Base-by-base conservation (phyloP, 2,888 invertebrate genomes). In the Cremastinae sp. region DNA sequence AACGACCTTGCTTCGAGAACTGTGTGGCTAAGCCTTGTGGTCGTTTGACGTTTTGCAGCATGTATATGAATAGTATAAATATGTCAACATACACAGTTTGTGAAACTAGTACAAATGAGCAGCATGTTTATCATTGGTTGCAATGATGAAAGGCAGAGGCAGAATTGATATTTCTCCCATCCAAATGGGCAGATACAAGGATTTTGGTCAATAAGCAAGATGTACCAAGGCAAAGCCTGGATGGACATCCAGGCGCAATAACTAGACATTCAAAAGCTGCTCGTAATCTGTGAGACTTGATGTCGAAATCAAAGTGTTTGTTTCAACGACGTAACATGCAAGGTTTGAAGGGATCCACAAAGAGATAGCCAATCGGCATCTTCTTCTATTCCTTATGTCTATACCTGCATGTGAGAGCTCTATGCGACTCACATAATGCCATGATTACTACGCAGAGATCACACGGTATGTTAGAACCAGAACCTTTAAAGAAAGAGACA, bases 401-500 rank as follows among this genome's bases (percentile, higher is more conserved):
- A 12, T 35, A 43, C 5, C 1, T 1, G 22, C 37, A 51, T 28
- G 53, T 37, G 55, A 3, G 16, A 35, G n/a, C 22, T n/a, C 12
- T 41, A 45, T 39, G 61, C 37, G 37, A n/a, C 37, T 43, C 20
- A 61, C 20, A 55, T 35, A 37, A 39, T 14, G 20, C 55, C 51
- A 51, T 43, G 22, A 68, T 71, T 71, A 53, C 45, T 28, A 47
- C 49, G 18, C 18, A 64, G 43, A 49, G n/a, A 18, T 28, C 53
- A 41, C 51, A 69, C 14, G 39, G 18, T 12, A 45, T 45, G 1
- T 47, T 69, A 59, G 59, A 72, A 69, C 69, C 64, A 69, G 74
- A 59, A 74, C 59, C 65, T 56, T 43, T 39, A 55, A 37, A 45
- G 28, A 8, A 18, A 18, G 49, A 49, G 49, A 49, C 9, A 49